A percentile compares a stretch with the other conserved stretches of the same genome.
phyloP scores from a whole-genome alignment of 2,888 invertebrate genomes.

The Lithophane semibrunnea region DNA sequence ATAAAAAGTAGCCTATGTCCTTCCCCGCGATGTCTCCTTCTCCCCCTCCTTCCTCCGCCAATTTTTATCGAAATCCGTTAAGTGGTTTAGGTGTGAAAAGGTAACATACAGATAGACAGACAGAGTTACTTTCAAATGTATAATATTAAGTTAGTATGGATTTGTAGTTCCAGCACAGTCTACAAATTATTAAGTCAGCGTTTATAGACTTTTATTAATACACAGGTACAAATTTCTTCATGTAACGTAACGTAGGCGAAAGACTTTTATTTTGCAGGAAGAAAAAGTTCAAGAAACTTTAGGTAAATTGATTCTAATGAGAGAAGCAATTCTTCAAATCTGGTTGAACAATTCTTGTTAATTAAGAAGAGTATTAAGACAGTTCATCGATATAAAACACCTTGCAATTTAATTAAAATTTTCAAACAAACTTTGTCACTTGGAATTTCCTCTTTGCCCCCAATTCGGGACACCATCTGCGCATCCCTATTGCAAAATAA shows the following conservation, averaged over 20 bases:
- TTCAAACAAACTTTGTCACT: constrained; percentile 79
- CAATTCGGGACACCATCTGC: constrained; percentile 86
- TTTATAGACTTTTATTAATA: neutral
- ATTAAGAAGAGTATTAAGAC: constrained; percentile 24
- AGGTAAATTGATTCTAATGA: neutral
- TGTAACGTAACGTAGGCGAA: neutral
- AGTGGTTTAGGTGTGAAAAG: no score
- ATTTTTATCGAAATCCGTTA: no score
- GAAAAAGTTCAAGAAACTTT: neutral
- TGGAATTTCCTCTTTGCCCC: constrained; percentile 77
- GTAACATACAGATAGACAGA: no score
- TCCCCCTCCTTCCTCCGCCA: no score
- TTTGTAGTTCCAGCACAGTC: no score
- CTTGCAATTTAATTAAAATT: constrained; percentile 83
- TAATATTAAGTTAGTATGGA: no score
- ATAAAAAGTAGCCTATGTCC: no score
- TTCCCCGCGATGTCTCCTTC: no score
- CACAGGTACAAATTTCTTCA: no score
- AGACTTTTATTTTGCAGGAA: neutral
- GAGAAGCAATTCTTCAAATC: neutral
- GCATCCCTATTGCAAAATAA: constrained; percentile 88
- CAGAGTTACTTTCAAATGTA: no score
- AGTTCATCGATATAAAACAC: constrained; percentile 74
- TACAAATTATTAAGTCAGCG: no score
- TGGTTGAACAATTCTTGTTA: constrained; percentile 2